Evolutionary conservation across 2,797 vertebrate genomes (phyloP).

Genomic region (Myioborus melanocephalus): DNA sequence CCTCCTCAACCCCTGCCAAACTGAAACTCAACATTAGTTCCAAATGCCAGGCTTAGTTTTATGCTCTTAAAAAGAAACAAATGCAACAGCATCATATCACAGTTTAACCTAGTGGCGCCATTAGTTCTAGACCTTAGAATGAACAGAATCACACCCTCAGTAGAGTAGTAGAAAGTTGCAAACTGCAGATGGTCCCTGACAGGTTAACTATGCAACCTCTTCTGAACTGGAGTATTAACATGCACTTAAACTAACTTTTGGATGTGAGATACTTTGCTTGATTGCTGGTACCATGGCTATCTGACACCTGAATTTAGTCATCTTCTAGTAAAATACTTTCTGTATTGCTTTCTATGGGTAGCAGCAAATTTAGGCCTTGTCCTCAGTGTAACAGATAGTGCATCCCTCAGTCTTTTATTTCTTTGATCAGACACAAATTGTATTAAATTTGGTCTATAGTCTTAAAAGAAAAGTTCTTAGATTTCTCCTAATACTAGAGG

Average conservation of each 20-base stretch:
- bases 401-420: background rate
- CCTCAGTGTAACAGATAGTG: background rate
- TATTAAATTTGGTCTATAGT: background rate
- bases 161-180: background rate
- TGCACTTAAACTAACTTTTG: background rate
- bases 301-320: background rate
- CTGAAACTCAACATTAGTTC: background rate
- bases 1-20: background rate
- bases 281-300: background rate
- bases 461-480: background rate
- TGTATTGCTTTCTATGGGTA: background rate
- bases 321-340: background rate
- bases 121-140: background rate
- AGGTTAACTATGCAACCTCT: background rate
- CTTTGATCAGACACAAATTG: background rate
- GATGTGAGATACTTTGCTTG: background rate
- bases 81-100: background rate
- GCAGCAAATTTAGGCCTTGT: background rate
- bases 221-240: background rate
- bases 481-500: background rate
- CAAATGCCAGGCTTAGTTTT: background rate
- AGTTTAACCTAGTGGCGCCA: background rate
- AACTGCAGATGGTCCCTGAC: background rate
- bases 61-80: background rate
- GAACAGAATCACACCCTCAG: background rate